Evolutionary conservation across 2,888 invertebrate genomes (phyloP).

Genomic region (Pycnomerus fuliginosus): DNA sequence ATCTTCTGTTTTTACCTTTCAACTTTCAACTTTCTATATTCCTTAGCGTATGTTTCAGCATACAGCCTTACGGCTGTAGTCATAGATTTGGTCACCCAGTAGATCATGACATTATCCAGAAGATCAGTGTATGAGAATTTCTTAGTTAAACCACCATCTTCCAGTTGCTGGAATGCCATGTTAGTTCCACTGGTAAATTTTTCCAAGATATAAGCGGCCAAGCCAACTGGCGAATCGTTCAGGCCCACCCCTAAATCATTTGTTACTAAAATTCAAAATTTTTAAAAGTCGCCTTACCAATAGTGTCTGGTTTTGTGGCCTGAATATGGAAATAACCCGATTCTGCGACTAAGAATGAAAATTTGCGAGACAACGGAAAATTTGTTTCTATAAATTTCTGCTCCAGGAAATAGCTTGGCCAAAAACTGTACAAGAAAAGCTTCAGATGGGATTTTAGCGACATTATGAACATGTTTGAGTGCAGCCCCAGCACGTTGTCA

Average conservation of each 20-base stretch:
- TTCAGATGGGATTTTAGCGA: conserved; percentile 46
- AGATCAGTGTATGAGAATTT: conserved; percentile 70
- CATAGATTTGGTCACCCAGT: conserved; percentile 74
- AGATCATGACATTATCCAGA: conserved; percentile 79
- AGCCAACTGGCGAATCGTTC: conserved; percentile 76
- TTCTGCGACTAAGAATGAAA: conserved; percentile 8
- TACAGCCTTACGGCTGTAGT: conserved; percentile 76
- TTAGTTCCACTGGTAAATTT: conserved; percentile 82
- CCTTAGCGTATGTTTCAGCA: conserved; percentile 58
- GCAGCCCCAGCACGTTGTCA: conserved; percentile 57
- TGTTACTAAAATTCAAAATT: no score
- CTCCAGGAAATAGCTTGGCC: conserved; percentile 61
- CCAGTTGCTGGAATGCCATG: conserved; percentile 50
- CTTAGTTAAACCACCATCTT: conserved; percentile 67
- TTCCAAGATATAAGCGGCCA: conserved; percentile 88
- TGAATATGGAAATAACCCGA: conserved; percentile 74
- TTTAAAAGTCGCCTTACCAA: no score
- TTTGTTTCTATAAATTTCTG: conserved; percentile 53
- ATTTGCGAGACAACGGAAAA: conserved; percentile 53
- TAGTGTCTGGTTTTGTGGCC: conserved; percentile 85
- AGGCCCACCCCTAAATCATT: no score
- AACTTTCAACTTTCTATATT: conserved; percentile 21
- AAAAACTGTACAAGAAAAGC: conserved; percentile 54
- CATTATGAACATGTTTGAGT: conserved; percentile 57
- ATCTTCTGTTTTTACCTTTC: conserved; percentile 6